These are phyloP conservation scores for Vanacampus margaritifer DNA, from an alignment of 2,113 vertebrate species.

Conservation along the genomic window DNA sequence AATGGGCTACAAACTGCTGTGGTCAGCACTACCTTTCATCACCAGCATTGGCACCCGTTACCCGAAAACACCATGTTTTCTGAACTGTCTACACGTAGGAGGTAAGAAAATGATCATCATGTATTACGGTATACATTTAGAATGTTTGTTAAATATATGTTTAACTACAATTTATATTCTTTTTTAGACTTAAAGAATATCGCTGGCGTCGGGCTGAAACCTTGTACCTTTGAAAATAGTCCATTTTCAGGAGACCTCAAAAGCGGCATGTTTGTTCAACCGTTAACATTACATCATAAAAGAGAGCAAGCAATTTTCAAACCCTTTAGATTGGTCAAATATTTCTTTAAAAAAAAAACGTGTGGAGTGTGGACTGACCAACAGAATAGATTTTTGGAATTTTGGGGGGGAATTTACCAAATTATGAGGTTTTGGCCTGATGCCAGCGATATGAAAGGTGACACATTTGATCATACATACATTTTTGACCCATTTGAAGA, in stretches of 20 bases:
- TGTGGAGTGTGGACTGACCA: too few species aligned
- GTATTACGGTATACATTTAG: neutral
- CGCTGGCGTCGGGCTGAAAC: neutral
- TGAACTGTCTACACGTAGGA: conserved; percentile 88
- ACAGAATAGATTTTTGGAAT: too few species aligned
- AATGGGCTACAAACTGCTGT: conserved; percentile 78
- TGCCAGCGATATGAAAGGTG: neutral
- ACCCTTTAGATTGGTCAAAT: too few species aligned
- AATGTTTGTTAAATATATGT: neutral
- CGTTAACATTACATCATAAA: too few species aligned
- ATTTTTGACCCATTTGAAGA: neutral
- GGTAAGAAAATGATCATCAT: conserved; percentile 67
- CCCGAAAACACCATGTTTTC: conserved; percentile 76
- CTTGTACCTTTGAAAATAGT: too few species aligned
- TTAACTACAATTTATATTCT: neutral
- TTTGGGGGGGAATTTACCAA: too few species aligned
- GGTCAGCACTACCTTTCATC: conserved; percentile 89
- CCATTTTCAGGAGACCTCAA: too few species aligned
- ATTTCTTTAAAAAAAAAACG: too few species aligned
- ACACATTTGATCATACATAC: neutral
- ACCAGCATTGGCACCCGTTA: conserved; percentile 74
- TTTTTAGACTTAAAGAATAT: neutral
- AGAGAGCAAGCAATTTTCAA: too few species aligned
- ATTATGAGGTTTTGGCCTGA: too few species aligned
- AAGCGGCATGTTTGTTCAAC: too few species aligned